Evolutionary conservation across 2,797 vertebrate species (phyloP).

Genomic region (Anniella stebbinsi): DNA sequence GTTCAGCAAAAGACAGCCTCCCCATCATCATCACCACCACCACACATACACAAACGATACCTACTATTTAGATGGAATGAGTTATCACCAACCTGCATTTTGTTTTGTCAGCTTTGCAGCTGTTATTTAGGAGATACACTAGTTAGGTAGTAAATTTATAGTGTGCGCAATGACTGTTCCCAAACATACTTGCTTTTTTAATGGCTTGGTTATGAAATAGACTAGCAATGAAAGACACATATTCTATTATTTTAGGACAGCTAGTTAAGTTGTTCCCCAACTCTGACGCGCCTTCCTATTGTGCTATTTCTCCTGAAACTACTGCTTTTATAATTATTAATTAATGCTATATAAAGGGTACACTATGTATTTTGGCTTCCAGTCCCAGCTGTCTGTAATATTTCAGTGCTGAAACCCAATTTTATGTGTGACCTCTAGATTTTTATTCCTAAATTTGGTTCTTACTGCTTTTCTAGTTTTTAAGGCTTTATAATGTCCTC

Average conservation of each 20-base stretch:
- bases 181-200: conserved; percentile 54
- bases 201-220: conserved; percentile 41
- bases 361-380: background rate
- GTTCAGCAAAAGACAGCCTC: background rate
- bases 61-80: conserved; percentile 38
- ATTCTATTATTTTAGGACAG: background rate
- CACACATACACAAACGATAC: background rate
- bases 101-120: conserved; percentile 48
- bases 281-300: conserved; percentile 27
- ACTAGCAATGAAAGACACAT: conserved; percentile 2
- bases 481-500: conserved; percentile 13
- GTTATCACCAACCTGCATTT: conserved; percentile 30
- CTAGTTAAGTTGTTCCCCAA: conserved; percentile 5
- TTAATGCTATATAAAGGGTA: background rate
- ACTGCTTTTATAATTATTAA: conserved; percentile 21
- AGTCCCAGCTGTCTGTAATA: background rate
- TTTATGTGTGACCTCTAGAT: background rate
- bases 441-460: conserved; percentile 26
- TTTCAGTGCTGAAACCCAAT: conserved; percentile 34
- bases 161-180: conserved; percentile 23
- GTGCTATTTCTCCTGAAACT: conserved; percentile 7
- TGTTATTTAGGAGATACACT: conserved; percentile 50
- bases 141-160: conserved; percentile 59
- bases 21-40: background rate
- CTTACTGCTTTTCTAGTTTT: background rate